Percentiles rank a stretch among this genome's conserved stretches.
These are phyloP conservation scores for Thunnus albacares DNA, from an alignment of 2,797 vertebrate species.

Conservation along the genomic window DNA sequence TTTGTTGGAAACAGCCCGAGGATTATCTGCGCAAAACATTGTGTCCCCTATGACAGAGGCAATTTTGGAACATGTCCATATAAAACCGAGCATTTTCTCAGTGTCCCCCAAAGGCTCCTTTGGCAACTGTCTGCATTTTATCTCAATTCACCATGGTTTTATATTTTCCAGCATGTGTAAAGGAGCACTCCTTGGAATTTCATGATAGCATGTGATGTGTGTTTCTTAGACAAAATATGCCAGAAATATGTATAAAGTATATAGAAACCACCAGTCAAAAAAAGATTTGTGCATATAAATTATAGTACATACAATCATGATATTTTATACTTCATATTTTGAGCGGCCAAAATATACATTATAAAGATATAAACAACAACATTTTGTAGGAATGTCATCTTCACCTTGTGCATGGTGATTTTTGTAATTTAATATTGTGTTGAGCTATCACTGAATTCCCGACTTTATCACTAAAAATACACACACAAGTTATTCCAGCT, in stretches of 20 bases:
- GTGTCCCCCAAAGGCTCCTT: conserved; percentile 46
- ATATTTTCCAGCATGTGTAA: conserved; percentile 32
- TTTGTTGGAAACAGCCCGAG: conserved; percentile 59
- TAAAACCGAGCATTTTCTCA: conserved; percentile 47
- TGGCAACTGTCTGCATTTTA: conserved; percentile 44
- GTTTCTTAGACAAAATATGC: conserved; percentile 11
- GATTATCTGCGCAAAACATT: conserved; percentile 60
- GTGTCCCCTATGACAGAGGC: conserved; percentile 41
- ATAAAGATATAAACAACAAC: neutral
- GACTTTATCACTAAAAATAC: neutral
- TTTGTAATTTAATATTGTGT: neutral
- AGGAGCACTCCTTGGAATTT: conserved; percentile 1
- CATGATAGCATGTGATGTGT: neutral
- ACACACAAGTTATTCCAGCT: neutral
- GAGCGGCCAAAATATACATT: neutral
- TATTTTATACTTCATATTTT: conserved; percentile 1
- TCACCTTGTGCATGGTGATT: neutral
- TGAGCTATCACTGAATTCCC: neutral
- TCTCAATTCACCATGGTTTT: conserved; percentile 39
- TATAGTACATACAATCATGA: neutral
- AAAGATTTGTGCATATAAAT: neutral
- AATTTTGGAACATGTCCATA: conserved; percentile 57
- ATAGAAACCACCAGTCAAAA: neutral
- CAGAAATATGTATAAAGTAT: neutral
- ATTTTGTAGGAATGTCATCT: neutral